Base-by-base conservation (phyloP, 1,140 invertebrate species). In the Pristionchus pacificus region DNA sequence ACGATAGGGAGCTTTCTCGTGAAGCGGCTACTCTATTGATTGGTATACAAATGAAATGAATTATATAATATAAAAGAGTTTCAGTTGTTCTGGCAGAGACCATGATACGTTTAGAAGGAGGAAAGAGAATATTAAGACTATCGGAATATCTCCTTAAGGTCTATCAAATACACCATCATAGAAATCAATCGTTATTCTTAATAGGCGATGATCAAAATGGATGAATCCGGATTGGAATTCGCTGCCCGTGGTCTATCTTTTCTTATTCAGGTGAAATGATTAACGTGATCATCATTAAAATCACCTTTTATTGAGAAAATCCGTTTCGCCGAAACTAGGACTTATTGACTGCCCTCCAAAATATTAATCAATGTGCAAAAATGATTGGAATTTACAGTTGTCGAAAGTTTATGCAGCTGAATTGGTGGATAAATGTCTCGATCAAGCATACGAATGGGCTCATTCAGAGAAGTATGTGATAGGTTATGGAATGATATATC, bases 361-460 rank as follows among this genome's bases (percentile, higher is more conserved):
- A 0, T 10, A 66, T 33, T 15, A 29, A 19, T 59, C 10, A 14
- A 27, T 25, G 15, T 14, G 13, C 65, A 71, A 19, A 30, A 33
- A 49, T 30, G 1, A 19, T 15, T n/a, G n/a, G 1, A 64, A 10
- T 62, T 77, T 72, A 58, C 15, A 79, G 77, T 81, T 75, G 6
- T 80, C 79, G 2, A 80, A 82, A 70, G 68, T 70, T 1, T 77
- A 76, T 38, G 77, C 79, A 3, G 71, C 78, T 19, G 77, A 80
- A 72, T 55, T 82, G 28, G 66, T 79, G 3, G 79, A 80, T 32
- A 31, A 68, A n/a, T 73, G 77, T 24, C 69, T 81, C 3, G 70
- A 73, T 59, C 70, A 72, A 30, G 76, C 72, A 29, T 71, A 64
- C 27, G 74, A 82, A 68, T 81, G 76, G 75, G 59, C 76, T 38